Base-by-base conservation (phyloP, 2,113 vertebrate species). In the Sisor rabdophorus region DNA sequence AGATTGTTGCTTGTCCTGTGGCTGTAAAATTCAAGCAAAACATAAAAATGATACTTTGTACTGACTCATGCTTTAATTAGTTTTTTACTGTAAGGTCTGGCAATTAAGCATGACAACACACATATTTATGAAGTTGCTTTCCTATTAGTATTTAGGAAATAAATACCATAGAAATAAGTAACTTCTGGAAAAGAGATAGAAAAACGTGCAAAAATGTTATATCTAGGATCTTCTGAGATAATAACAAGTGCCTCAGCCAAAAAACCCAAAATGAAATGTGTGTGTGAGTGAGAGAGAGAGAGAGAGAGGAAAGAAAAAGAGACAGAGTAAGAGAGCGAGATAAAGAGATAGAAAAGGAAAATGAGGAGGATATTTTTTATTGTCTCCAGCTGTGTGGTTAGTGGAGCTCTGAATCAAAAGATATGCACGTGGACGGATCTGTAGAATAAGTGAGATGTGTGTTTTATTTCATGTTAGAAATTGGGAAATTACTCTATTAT, bases 321-420 rank as follows among this genome's bases (percentile, higher is more conserved):
- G 17, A 11, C 8, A 52, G 30, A 24, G 70, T 40, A 30, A 40
- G 44, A 56, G 69, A 22, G 26, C n/a, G 78, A 75, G 73, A 70
- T 60, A 63, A 30, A 56, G 50, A 12, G 11, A 16, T 8, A 22
- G 26, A 69, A 36, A 56, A 63, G 28, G 77, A 78, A 19, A 67
- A 56, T 36, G 28, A 1, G 28, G 3, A n/a, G n/a, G 44, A 40
- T 65, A 59, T 32, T 26, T 65, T 56, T 78, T 81, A 78, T 81
- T 81, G 65, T 71, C 58, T 81, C 80, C 80, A 81, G 76, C 80
- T 81, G 80, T 65, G 60, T 47, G 65, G 20, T 73, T 40, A 56
- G 36, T 61, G 59, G 26, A 32, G 40, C 75, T 69, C 59, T 64
- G 48, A 53, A 32, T 16, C 22, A 10, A n/a, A 40, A 55, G 53